Base-by-base conservation (phyloP, 2,113 vertebrate genomes). In the Tenrec ecaudatus region DNA sequence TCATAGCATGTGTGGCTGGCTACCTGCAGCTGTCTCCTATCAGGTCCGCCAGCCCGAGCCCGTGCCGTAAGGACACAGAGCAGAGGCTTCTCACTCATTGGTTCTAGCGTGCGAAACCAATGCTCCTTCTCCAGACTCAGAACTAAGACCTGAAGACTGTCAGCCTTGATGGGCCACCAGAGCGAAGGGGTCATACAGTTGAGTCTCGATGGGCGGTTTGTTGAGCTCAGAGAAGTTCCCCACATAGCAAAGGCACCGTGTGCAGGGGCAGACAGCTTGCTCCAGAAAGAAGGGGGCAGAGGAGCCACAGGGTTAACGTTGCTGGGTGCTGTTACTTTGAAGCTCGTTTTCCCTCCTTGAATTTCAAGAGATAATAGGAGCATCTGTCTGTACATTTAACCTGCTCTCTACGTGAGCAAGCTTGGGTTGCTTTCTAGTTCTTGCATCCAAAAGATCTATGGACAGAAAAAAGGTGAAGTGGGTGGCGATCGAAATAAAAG, bases 311-410 rank as follows among this genome's bases (percentile, higher is more conserved):
- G 47, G 5, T 53, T 53, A 10, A 47, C 3, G 16, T 62, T 22
- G 16, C 16, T 62, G 6, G 22, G 60, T 19, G 2, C 22, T 62
- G 60, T 62, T 20, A 23, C 22, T 62, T 64, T 23, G 62, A 88
- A 68, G 17, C 75, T 95, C 7, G 68, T 38, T 64, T 71, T 73
- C 11, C 60, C 3, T 81, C 31, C 23, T 86, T 87, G 68, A 96
- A 78, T 60, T 79, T 33, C 23, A 79, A 75, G 19, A 96, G 88
- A 68, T 82, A 73, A 69, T 33, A n/a, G 19, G 1, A 53, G 12
- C 10, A 77, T 15, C 12, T 66, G 60, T 15, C 12, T 66, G 60
- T 83, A 19, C 6, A 91, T 57, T 53, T 53, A 94, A 85, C 16
- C 33, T 84, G 7, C 8, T 77, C 40, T 90, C 47, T 82, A 43